Base-by-base conservation (phyloP, 2,797 vertebrate genomes). In the Amazona finschi region DNA sequence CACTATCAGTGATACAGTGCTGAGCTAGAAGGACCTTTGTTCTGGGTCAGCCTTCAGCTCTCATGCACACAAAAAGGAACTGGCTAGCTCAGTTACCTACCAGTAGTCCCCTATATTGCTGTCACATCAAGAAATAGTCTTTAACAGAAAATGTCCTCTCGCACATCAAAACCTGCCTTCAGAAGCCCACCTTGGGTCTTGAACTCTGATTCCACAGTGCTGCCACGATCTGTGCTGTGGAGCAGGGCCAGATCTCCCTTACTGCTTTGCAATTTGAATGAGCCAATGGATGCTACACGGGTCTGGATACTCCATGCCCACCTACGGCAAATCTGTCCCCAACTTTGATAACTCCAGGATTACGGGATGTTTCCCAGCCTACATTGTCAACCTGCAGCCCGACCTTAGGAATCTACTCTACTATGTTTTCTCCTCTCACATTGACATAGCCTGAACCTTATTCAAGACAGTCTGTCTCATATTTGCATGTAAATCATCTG, bases 241-340 rank as follows among this genome's bases (percentile, higher is more conserved):
- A 39, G 49, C 2, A 4, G 33, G 28, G 86, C 9, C 41, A 60
- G 70, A 11, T 90, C 24, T 69, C 28, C 16, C 36, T 53, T 41
- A 13, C 16, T 2, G 0, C n/a, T 67, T 65, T 67, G 24, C 52
- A 64, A 64, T 25, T 64, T 4, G 0, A 33, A 33, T 33, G 66
- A 66, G 8, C 10, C 47, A 43, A 1, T 0, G 22, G 33, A 8
- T 57, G 31, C 64, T 80, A 24, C 44, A 85, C 1, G 0, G 5
- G 14, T 64, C 36, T 19, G 47, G 30, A 33, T 66, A 70, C 38
- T 24, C 21, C 71, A 81, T 43, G 20, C 11, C 43, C 20, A 78
- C 5, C 8, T 28, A 19, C 0, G 2, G 31, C 43, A 62, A 82
- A 64, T 41, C 52, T 79, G 11, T 4, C 14, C 8, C 22, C 58